Conservation (phyloP, 1,140 invertebrate genomes). For the Centruroides vittatus region DNA sequence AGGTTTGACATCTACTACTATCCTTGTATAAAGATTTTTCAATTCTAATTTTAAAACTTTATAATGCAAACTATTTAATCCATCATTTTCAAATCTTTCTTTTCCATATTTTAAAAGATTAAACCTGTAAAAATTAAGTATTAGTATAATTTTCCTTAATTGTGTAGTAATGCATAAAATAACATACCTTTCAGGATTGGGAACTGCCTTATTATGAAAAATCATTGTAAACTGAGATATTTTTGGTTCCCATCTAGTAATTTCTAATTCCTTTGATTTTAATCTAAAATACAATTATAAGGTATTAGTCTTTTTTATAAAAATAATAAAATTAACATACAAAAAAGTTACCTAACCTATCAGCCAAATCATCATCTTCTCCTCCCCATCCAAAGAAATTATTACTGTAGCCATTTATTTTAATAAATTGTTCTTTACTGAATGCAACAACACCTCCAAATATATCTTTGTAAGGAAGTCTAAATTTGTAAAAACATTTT, state of each 20-base stretch:
- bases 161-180: too few relatives aligned
- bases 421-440: slow-evolving; percentile 19
- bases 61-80: slow-evolving; percentile 69
- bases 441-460: slow-evolving; percentile 24
- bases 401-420: slow-evolving; percentile 22
- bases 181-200: slow-evolving; percentile 42
- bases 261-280: slow-evolving; percentile 8
- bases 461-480: slow-evolving; percentile 20
- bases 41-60: slow-evolving; percentile 48
- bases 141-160: too few relatives aligned
- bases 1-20: slow-evolving; percentile 17
- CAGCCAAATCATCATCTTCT: slow-evolving; percentile 23
- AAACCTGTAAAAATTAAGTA: slow-evolving; percentile 29
- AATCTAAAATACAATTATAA: slow-evolving; percentile 8
- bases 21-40: slow-evolving; percentile 33
- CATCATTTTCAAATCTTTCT: slow-evolving; percentile 63
- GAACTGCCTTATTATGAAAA: slow-evolving; percentile 43
- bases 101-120: slow-evolving; percentile 64
- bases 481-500: background rate
- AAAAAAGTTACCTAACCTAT: too few relatives aligned
- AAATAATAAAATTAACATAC: too few relatives aligned
- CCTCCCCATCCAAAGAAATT: slow-evolving; percentile 22
- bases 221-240: slow-evolving; percentile 53
- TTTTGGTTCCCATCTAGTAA: slow-evolving; percentile 18
- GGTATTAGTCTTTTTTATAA: background rate